Base-by-base conservation (phyloP, 2,888 invertebrate species). In the Cybosia mesomella region DNA sequence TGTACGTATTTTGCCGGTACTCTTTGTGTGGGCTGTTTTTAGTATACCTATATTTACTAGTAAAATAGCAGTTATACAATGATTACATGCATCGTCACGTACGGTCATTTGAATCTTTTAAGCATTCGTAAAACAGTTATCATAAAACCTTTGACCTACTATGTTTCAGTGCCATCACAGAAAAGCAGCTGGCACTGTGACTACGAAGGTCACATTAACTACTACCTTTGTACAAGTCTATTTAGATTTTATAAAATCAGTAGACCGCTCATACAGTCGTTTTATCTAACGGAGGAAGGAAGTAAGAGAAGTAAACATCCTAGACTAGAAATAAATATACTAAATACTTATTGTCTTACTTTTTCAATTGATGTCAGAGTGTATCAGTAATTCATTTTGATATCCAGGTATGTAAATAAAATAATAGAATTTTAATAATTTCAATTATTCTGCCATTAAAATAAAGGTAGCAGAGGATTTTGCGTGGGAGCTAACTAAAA, bases 201-300 rank as follows among this genome's bases (percentile, higher is more conserved):
- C 67, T 66, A 70, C 73, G 81, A 82, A 80, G 82, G 83, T 82
- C 81, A 79, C n/a, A 79, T 80, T 83, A 84, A 84, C 82, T 83
- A 84, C 82, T 81, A 77, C 79, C 76, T 80, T 81, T 79, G 80
- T 75, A 74, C 82, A 82, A 86, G 87, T 87, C 49, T 49, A 49
- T 7, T 87, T 85, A 88, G 82, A 87, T 89, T 83, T 87, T 85
- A 89, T 84, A 83, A 77, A 76, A 83, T 75, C 74, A 76, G 72
- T 78, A 73, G 78, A 79, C 79, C 74, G 83, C 76, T 87, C 89
- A 87, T 82, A 85, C 67, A 70, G 81, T 79, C 75, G 79, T 82
- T 83, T 84, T 80, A 81, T 78, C 81, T 82, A 57, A 66, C 68
- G 64, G 66, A 63, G 76, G 60, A 70, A 73, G 68, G 77, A 81